A percentile compares a stretch with the other conserved stretches of the same genome.
These are phyloP conservation scores for Leptopilina syphax DNA, from an alignment of 2,888 invertebrate genomes.

Conservation along the genomic window DNA sequence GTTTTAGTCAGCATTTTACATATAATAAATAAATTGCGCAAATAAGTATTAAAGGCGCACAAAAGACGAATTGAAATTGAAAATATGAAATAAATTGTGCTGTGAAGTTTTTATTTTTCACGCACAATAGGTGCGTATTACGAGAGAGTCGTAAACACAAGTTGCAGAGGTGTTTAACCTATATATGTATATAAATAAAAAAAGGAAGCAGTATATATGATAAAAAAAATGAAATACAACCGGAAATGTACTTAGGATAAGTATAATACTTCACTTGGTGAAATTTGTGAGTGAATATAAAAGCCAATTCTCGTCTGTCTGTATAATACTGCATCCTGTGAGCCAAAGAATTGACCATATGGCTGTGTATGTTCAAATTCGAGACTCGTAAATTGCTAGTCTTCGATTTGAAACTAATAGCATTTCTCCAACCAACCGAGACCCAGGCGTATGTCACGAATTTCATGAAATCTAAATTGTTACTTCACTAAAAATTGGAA, in stretches of 20 bases:
- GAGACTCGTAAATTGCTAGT: conserved; percentile 23
- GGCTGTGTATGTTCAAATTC: conserved; percentile 23
- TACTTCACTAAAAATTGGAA: background rate
- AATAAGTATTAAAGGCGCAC: too few relatives aligned
- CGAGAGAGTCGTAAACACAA: background rate
- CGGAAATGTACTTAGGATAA: conserved; percentile 31
- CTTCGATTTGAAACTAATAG: conserved; percentile 41
- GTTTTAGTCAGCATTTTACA: too few relatives aligned
- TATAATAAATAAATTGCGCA: too few relatives aligned
- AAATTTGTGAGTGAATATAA: conserved; percentile 37
- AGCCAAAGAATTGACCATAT: conserved; percentile 39
- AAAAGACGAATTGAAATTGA: too few relatives aligned
- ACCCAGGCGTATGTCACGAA: conserved; percentile 10
- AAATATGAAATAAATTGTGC: background rate
- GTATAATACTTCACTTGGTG: conserved; percentile 9
- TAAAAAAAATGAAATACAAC: background rate
- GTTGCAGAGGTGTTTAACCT: background rate
- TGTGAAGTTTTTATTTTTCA: background rate
- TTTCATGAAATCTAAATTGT: conserved; percentile 17
- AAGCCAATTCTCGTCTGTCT: conserved; percentile 13
- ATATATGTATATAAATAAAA: background rate
- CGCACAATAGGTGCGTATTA: background rate
- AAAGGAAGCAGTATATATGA: background rate
- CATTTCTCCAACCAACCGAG: conserved; percentile 31
- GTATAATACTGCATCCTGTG: conserved; percentile 35